These are phyloP conservation scores for Lytechinus variegatus DNA, from an alignment of 35 echinoderm and acorn worm species.

Conservation along the genomic window DNA sequence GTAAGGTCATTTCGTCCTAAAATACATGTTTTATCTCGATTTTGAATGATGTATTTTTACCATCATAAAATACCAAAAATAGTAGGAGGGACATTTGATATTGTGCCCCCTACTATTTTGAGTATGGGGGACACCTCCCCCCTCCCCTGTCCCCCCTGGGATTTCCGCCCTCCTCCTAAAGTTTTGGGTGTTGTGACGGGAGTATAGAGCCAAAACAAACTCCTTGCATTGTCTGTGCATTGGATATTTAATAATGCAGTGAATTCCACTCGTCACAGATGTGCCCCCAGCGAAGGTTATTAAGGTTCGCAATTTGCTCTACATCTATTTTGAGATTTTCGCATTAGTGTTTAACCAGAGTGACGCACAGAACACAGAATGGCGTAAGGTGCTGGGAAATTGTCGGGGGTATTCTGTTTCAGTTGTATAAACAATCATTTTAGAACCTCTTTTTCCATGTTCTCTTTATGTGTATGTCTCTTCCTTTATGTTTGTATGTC, in stretches of 20 bases:
- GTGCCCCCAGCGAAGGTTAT: neutral
- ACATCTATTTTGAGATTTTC: neutral
- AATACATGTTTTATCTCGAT: no score
- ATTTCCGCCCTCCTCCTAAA: neutral
- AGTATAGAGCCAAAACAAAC: neutral
- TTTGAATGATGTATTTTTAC: no score
- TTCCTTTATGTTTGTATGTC: no score
- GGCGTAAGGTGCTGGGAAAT: neutral
- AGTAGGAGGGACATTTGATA: no score
- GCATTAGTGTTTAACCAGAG: neutral
- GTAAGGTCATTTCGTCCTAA: no score
- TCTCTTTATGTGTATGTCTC: no score
- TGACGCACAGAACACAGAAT: neutral
- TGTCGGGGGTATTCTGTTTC: neutral
- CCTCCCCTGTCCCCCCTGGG: neutral
- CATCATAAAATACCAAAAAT: no score
- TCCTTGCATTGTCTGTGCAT: neutral
- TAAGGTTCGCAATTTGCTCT: neutral
- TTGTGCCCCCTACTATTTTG: no score
- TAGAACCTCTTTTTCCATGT: no score
- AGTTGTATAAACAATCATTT: neutral
- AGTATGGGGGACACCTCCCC: neutral
- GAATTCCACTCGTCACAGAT: neutral
- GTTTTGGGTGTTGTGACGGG: neutral
- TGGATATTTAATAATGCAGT: neutral